Percentiles rank a stretch among this genome's conserved stretches.
Evolutionary conservation across 2,113 vertebrate genomes (phyloP).

Genomic region (Colossoma macropomum): DNA sequence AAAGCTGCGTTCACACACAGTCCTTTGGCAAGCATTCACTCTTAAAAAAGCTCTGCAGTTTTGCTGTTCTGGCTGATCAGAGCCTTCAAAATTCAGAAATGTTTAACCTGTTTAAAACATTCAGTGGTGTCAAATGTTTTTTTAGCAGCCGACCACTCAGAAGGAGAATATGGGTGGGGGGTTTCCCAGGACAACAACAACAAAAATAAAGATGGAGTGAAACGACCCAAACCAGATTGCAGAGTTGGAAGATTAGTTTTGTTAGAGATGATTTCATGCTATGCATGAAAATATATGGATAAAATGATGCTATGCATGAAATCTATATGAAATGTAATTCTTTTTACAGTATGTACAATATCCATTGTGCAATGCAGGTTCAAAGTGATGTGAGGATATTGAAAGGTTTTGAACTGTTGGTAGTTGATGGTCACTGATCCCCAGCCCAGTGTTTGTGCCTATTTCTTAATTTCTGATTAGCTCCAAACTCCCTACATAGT

Average conservation of each 20-base stretch:
- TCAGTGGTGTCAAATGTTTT: neutral
- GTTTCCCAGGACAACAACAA: neutral
- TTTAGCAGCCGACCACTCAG: neutral
- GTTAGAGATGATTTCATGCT: neutral
- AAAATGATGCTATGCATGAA: slow-evolving; percentile 12
- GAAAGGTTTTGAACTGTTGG: too few relatives aligned
- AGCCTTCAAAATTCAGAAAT: neutral
- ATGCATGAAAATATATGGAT: neutral
- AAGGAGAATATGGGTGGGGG: too few relatives aligned
- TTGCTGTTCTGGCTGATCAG: neutral
- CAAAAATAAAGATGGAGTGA: neutral
- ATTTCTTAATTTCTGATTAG: too few relatives aligned
- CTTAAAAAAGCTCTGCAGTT: too few relatives aligned
- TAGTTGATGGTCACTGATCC: too few relatives aligned
- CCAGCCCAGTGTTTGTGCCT: too few relatives aligned
- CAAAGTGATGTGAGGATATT: neutral
- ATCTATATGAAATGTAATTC: neutral
- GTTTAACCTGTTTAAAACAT: neutral
- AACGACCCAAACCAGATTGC: neutral
- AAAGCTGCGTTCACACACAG: neutral
- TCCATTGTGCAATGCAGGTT: neutral
- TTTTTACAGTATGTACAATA: neutral
- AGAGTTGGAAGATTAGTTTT: neutral
- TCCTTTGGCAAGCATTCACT: too few relatives aligned
- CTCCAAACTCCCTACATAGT: too few relatives aligned